Evolutionary conservation across 2,113 vertebrate genomes (phyloP).

Genomic region (Xenopus laevis): DNA sequence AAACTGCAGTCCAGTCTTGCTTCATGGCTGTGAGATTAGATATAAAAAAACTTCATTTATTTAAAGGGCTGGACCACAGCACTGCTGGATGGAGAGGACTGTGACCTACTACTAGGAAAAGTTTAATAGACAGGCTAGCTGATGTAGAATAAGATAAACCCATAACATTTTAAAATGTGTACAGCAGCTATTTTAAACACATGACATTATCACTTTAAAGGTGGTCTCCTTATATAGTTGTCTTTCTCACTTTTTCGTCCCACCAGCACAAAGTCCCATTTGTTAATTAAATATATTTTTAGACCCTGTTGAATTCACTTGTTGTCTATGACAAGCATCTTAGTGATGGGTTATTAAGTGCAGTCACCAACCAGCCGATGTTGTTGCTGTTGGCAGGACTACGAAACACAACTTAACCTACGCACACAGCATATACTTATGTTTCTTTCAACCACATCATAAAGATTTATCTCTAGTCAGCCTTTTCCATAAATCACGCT

Average conservation of each 20-base stretch:
- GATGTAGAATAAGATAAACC: too few relatives aligned
- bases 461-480: slow-evolving; percentile 33
- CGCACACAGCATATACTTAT: slow-evolving; percentile 27
- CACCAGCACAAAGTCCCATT: background rate
- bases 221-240: too few relatives aligned
- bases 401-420: slow-evolving; percentile 26
- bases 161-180: too few relatives aligned
- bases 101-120: too few relatives aligned
- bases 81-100: too few relatives aligned
- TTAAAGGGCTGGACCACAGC: too few relatives aligned
- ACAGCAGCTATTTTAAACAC: too few relatives aligned
- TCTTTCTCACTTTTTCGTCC: background rate
- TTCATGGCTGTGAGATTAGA: too few relatives aligned
- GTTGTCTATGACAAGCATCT: background rate
- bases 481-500: slow-evolving; percentile 39
- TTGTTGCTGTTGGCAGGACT: slow-evolving; percentile 32
- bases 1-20: too few relatives aligned
- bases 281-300: slow-evolving; percentile 2
- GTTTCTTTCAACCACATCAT: slow-evolving; percentile 37
- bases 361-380: slow-evolving; percentile 6
- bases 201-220: too few relatives aligned
- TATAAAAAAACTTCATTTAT: too few relatives aligned
- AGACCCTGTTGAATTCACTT: slow-evolving; percentile 11
- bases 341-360: slow-evolving; percentile 27
- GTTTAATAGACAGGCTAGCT: too few relatives aligned